Conservation (phyloP, 2,797 vertebrate species). For the Lepilemur ruficaudatus region DNA sequence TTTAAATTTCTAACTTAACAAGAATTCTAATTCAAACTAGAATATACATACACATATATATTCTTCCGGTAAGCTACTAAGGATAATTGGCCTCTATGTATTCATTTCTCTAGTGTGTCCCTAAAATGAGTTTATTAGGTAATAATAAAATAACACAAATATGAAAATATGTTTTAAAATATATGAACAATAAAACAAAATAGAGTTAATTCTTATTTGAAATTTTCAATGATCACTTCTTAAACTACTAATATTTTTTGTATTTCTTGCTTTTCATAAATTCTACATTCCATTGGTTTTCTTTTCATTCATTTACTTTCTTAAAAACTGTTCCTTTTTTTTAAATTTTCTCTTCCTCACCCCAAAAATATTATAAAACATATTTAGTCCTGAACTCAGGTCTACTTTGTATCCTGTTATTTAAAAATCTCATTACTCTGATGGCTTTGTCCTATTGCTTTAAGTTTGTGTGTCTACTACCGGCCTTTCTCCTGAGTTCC, state of each 20-base stretch:
- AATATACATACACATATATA: not conserved
- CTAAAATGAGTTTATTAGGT: not conserved
- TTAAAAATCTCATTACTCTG: not conserved
- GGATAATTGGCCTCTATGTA: not conserved
- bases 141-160: not conserved
- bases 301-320: not conserved
- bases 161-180: not conserved
- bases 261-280: not conserved
- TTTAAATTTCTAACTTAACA: not conserved
- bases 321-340: not conserved
- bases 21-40: not conserved
- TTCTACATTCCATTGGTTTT: not conserved
- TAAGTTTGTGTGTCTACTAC: not conserved
- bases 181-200: not conserved
- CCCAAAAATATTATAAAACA: not conserved
- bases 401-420: not conserved
- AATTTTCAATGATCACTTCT: not conserved
- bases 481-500: not conserved
- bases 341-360: not conserved
- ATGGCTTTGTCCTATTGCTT: not conserved
- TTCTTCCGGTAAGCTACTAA: not conserved
- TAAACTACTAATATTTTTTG: not conserved
- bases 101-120: not conserved
- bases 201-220: not conserved
- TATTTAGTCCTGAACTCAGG: not conserved